These are phyloP conservation scores for Phymatocera aterrima DNA, from an alignment of 2,888 invertebrate genomes.

Conservation along the genomic window DNA sequence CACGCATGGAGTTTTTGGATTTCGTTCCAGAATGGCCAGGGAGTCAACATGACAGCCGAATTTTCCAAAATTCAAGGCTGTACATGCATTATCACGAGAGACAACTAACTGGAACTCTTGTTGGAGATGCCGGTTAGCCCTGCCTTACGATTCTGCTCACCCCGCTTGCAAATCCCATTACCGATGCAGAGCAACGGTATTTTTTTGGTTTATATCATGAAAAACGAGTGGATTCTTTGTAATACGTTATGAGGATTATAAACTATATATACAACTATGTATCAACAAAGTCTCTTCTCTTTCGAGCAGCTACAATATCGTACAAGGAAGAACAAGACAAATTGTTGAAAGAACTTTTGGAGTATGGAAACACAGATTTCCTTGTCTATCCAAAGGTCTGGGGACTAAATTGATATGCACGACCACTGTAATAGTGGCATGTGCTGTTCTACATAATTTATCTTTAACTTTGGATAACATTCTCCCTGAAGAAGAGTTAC, in stretches of 20 bases:
- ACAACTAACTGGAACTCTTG: conserved; percentile 48
- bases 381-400: no score
- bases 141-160: conserved; percentile 51
- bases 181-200: conserved; percentile 48
- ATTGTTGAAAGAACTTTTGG: no score
- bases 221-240: background rate
- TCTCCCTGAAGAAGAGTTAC: conserved; percentile 49
- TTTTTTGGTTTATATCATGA: background rate
- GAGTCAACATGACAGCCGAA: conserved; percentile 52
- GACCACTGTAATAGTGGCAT: conserved; percentile 51
- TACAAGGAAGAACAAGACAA: no score
- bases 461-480: conserved; percentile 50
- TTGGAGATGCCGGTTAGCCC: conserved; percentile 53
- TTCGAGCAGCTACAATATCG: no score
- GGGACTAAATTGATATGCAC: conserved; percentile 51
- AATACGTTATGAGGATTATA: background rate
- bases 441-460: no score
- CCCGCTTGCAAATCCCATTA: conserved; percentile 48
- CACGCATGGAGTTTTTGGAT: conserved; percentile 51
- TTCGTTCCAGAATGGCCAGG: conserved; percentile 54
- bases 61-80: conserved; percentile 52
- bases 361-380: no score
- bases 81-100: conserved; percentile 44
- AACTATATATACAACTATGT: background rate
- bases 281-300: background rate